Percentiles rank a stretch among this genome's conserved stretches.
Evolutionary conservation across 2,113 vertebrate genomes (phyloP).

Genomic region (Limanda limanda): DNA sequence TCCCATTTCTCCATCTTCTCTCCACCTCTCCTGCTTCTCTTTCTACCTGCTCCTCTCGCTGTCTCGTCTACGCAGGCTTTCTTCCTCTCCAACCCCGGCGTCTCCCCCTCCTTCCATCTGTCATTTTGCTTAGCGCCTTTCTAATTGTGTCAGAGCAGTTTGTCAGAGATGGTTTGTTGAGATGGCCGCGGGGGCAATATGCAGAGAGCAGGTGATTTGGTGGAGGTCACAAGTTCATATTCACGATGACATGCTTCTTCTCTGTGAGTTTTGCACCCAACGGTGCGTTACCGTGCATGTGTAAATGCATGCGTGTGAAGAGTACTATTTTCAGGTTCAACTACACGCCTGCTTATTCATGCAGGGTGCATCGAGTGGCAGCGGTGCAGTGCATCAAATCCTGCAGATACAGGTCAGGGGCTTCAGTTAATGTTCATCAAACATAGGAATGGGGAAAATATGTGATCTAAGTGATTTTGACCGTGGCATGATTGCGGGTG

Average conservation of each 20-base stretch:
- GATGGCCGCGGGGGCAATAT: conserved; percentile 36
- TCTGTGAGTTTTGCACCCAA: conserved; percentile 11
- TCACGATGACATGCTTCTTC: conserved; percentile 42
- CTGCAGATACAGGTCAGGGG: background rate
- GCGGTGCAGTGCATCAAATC: background rate
- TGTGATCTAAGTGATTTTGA: background rate
- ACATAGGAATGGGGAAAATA: background rate
- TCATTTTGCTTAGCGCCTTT: conserved; percentile 17
- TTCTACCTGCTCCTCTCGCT: background rate
- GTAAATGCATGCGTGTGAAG: background rate
- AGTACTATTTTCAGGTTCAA: background rate
- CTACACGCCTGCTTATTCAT: too few species aligned
- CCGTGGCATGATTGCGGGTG: background rate
- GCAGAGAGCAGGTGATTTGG: conserved; percentile 51
- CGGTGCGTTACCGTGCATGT: background rate
- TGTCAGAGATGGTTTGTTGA: conserved; percentile 24
- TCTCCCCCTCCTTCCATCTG: background rate
- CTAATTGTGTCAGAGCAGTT: conserved; percentile 57
- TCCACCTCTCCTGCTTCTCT: background rate
- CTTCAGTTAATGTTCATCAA: background rate
- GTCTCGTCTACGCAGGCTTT: conserved; percentile 36
- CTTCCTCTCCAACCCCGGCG: background rate
- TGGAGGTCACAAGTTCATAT: conserved; percentile 51
- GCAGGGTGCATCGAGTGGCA: background rate
- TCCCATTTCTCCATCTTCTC: conserved; percentile 39